phyloP scores from a whole-genome alignment of 1,140 invertebrate species.

The Chrysoperla carnea region DNA sequence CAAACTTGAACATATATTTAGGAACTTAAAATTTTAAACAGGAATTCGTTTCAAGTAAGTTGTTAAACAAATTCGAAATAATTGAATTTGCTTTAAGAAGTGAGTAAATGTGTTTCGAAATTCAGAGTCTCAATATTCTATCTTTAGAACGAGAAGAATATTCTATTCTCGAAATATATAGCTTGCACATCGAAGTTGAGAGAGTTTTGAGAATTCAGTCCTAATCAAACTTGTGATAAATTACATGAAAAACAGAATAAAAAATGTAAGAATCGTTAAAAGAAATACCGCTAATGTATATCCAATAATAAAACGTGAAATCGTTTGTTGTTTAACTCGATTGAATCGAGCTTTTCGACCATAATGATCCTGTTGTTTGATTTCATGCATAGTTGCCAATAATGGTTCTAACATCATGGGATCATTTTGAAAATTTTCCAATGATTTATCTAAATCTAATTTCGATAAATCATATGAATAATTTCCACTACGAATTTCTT shows the following conservation, averaged over 20 bases:
- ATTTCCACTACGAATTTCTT: slow-evolving; percentile 5
- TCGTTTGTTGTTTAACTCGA: slow-evolving; percentile 25
- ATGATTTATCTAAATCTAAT: neutral
- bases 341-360: slow-evolving; percentile 14
- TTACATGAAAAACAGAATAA: slow-evolving; percentile 29
- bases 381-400: slow-evolving; percentile 18
- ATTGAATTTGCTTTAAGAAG: too few species aligned
- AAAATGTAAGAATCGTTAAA: slow-evolving; percentile 29
- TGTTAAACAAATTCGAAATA: neutral
- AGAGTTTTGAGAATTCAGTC: too few species aligned
- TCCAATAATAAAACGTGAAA: slow-evolving; percentile 26
- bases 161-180: too few species aligned
- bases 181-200: too few species aligned
- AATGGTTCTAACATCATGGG: slow-evolving; percentile 27
- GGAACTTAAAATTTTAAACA: too few species aligned
- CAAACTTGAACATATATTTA: too few species aligned
- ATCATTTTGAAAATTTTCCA: slow-evolving; percentile 14
- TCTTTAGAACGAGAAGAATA: too few species aligned
- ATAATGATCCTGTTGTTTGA: slow-evolving; percentile 9
- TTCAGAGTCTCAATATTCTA: too few species aligned
- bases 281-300: slow-evolving; percentile 30
- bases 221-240: too few species aligned
- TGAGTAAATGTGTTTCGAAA: too few species aligned
- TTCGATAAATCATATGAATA: slow-evolving; percentile 4
- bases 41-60: neutral